Conservation (phyloP, 2,797 vertebrate genomes). For the Sphaeramia orbicularis region DNA sequence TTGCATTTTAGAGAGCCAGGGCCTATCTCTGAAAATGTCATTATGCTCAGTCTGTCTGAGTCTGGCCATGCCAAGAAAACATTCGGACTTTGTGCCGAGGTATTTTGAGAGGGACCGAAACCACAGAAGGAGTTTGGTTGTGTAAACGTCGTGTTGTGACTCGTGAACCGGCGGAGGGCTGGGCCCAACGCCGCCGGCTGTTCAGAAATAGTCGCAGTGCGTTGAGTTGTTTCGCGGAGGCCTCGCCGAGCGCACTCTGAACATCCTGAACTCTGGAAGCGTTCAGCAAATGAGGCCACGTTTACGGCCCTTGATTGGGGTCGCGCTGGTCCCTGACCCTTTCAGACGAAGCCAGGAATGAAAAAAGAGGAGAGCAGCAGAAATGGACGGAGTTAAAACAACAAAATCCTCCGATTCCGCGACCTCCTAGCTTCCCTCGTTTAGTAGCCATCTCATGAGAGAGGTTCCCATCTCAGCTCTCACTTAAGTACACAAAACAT, state of each 20-base stretch:
- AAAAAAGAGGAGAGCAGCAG: constrained; percentile 32
- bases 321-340: constrained; percentile 71
- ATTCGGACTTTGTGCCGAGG: constrained; percentile 82
- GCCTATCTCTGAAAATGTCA: constrained; percentile 89
- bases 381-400: constrained; percentile 68
- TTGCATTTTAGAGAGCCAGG: constrained; percentile 79
- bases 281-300: constrained; percentile 67
- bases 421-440: constrained; percentile 56
- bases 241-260: constrained; percentile 30
- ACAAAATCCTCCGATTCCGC: constrained; percentile 62
- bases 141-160: constrained; percentile 82
- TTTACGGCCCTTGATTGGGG: constrained; percentile 78
- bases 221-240: constrained; percentile 45
- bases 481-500: constrained; percentile 68
- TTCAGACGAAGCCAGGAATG: constrained; percentile 60
- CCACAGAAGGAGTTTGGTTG: constrained; percentile 75
- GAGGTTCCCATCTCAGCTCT: constrained; percentile 41
- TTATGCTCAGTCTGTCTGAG: constrained; percentile 81
- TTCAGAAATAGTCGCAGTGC: constrained; percentile 77
- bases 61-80: constrained; percentile 82
- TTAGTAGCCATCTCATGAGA: constrained; percentile 64
- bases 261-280: constrained; percentile 72
- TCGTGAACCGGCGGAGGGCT: constrained; percentile 68
- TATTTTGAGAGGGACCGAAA: constrained; percentile 84
- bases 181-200: constrained; percentile 42